These are phyloP conservation scores for Melikaiella ostensackeni DNA, from an alignment of 2,888 invertebrate genomes.

Conservation along the genomic window DNA sequence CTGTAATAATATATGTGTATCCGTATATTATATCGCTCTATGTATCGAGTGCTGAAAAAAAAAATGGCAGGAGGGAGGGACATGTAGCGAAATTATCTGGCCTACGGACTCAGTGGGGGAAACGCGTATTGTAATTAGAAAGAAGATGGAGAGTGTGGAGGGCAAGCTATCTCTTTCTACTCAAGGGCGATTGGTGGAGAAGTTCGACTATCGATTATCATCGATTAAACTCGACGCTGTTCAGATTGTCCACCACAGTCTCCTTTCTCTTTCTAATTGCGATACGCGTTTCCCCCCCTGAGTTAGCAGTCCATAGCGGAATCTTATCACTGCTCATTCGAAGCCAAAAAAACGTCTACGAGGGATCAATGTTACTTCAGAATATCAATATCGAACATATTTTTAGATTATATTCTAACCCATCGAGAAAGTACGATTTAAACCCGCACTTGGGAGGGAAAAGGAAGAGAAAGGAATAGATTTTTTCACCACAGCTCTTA, in stretches of 20 bases:
- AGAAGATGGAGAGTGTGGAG: too few relatives aligned
- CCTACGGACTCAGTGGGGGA: too few relatives aligned
- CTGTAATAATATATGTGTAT: constrained; percentile 34
- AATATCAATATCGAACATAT: constrained; percentile 73
- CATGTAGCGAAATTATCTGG: constrained; percentile 40
- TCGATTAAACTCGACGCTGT: too few relatives aligned
- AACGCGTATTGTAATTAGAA: too few relatives aligned
- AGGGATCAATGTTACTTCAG: constrained; percentile 72
- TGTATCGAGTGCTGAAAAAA: neutral
- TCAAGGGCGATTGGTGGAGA: too few relatives aligned
- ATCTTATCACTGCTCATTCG: constrained; percentile 65
- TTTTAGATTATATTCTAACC: constrained; percentile 72
- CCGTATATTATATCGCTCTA: constrained; percentile 22
- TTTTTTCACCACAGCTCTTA: constrained; percentile 1
- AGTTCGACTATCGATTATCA: too few relatives aligned
- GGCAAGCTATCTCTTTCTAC: too few relatives aligned
- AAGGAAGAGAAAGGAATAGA: neutral
- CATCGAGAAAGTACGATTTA: constrained; percentile 43
- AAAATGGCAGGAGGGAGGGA: constrained; percentile 41
- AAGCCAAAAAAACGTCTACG: constrained; percentile 68
- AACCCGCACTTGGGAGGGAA: neutral
- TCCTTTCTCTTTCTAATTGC: too few relatives aligned
- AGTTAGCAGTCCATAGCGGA: constrained; percentile 36
- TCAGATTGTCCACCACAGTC: too few relatives aligned
- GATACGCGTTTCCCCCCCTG: too few relatives aligned